These are phyloP conservation scores for Myodes glareolus DNA, from an alignment of 2,113 vertebrate genomes.

Conservation along the genomic window DNA sequence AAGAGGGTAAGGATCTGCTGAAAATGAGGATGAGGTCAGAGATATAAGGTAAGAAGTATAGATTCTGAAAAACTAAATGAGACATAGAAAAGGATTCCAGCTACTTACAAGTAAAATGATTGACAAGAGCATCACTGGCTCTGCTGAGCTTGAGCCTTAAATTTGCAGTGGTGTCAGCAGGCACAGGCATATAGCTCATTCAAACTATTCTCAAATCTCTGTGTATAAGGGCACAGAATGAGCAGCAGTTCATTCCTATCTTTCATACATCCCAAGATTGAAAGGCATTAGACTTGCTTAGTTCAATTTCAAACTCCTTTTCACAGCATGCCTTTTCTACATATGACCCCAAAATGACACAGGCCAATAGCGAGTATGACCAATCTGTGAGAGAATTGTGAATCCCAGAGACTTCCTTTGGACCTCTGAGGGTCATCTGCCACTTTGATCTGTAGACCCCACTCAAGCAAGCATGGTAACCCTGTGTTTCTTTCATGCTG, in stretches of 20 bases:
- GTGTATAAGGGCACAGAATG: not conserved
- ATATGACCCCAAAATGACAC: not conserved
- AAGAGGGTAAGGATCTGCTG: not conserved
- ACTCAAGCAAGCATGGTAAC: not conserved
- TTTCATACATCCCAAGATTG: not conserved
- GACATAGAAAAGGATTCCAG: not conserved
- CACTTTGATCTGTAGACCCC: not conserved
- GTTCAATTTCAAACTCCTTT: not conserved
- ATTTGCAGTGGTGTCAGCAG: not conserved
- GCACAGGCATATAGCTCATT: not conserved
- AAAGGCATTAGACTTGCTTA: not conserved
- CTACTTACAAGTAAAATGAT: slow-evolving; percentile 31
- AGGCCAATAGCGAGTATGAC: not conserved
- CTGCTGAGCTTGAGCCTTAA: not conserved
- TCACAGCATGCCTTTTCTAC: not conserved
- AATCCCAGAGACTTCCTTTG: not conserved
- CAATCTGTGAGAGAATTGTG: not conserved
- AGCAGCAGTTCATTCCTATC: not conserved
- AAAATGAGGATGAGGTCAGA: slow-evolving; percentile 32
- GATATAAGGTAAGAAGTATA: not conserved
- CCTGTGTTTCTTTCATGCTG: not conserved
- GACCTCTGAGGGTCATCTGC: not conserved
- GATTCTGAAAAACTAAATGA: slow-evolving; percentile 52
- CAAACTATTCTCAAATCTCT: not conserved
- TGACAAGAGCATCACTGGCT: not conserved